phyloP scores from a whole-genome alignment of 2,113 vertebrate species.

The Herpetotheres cachinnans region DNA sequence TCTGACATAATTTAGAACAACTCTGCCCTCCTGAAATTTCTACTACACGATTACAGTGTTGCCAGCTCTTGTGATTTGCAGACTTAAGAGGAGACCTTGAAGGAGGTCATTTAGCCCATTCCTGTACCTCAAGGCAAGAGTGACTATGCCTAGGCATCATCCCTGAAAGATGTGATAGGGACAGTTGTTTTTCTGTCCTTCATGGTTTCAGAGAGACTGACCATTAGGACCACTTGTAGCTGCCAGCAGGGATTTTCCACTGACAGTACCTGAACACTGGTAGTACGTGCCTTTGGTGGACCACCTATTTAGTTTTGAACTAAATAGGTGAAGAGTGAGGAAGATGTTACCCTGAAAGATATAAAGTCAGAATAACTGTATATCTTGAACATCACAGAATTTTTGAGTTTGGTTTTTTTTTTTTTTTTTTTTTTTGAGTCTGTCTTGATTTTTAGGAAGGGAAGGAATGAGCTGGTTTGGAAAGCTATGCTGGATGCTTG shows the following conservation, averaged over 20 bases:
- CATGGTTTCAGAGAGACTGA: neutral
- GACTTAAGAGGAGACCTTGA: neutral
- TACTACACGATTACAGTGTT: neutral
- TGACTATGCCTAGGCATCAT: neutral
- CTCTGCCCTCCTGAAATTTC: neutral
- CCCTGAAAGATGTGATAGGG: neutral
- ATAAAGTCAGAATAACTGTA: neutral
- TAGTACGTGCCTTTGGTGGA: neutral
- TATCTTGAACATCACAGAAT: neutral
- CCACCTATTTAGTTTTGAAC: neutral
- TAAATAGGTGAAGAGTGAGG: neutral
- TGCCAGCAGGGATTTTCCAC: neutral
- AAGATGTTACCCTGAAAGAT: neutral
- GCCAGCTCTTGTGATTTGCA: neutral
- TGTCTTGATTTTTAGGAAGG: neutral
- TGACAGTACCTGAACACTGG: neutral
- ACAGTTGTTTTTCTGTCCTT: neutral
- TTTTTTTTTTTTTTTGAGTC: neutral
- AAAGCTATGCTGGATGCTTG: neutral
- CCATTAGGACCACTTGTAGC: neutral
- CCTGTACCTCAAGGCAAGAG: neutral
- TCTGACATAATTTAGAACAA: neutral
- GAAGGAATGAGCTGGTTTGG: neutral
- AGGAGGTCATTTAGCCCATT: neutral
- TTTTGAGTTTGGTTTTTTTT: neutral